Conservation (phyloP, 2,797 vertebrate species). For the Chloroceryle inda region DNA sequence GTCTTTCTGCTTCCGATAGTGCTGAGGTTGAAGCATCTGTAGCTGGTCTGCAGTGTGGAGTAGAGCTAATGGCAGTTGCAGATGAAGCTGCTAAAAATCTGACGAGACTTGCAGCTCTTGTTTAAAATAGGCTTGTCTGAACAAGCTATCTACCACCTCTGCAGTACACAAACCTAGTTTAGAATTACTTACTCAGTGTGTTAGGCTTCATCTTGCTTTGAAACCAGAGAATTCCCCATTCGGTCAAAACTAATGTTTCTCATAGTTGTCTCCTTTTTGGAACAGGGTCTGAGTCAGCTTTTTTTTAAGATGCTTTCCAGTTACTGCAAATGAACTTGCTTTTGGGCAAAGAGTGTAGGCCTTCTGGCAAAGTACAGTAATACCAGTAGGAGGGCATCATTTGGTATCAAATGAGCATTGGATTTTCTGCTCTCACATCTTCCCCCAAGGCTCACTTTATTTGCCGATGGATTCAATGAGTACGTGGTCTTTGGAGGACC, state of each 20-base stretch:
- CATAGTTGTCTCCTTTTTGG: neutral
- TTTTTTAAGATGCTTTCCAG: neutral
- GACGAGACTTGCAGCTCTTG: constrained; percentile 9
- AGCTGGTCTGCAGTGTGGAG: accelerated
- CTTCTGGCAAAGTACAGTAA: neutral
- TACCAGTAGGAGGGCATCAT: constrained; percentile 5
- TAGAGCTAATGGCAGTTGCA: neutral
- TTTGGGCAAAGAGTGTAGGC: neutral
- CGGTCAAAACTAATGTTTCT: neutral
- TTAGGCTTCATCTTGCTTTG: constrained; percentile 7
- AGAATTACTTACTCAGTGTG: neutral
- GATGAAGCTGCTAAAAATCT: constrained; percentile 18
- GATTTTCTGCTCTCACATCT: neutral
- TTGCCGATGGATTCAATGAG: constrained; percentile 16
- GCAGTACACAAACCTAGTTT: constrained; percentile 26
- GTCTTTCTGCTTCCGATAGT: neutral
- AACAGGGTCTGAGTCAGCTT: neutral
- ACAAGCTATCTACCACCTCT: constrained; percentile 53
- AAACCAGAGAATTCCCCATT: constrained; percentile 11
- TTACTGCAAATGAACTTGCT: neutral
- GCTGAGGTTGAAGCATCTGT: neutral
- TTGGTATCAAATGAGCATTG: neutral
- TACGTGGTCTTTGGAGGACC: neutral
- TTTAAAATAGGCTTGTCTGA: constrained; percentile 48
- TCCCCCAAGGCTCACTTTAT: neutral